These are phyloP conservation scores for Oedothorax gibbosus DNA, from an alignment of 1,140 invertebrate species.

Conservation along the genomic window DNA sequence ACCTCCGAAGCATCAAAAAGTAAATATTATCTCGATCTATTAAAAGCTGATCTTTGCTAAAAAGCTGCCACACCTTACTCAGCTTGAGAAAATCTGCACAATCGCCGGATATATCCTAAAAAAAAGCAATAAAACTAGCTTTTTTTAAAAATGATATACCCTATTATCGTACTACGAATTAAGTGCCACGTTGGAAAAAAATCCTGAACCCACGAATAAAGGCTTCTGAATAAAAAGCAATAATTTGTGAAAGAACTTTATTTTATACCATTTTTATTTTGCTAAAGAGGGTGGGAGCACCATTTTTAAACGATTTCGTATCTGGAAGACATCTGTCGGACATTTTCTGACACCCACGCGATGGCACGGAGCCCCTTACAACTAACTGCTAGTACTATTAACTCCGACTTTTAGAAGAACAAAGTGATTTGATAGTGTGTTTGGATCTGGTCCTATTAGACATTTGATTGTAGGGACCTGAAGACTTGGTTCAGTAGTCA, in stretches of 20 bases:
- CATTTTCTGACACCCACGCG: constrained; percentile 50
- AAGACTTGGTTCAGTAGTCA: no score
- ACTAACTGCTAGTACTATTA: not conserved
- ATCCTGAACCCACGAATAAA: constrained; percentile 26
- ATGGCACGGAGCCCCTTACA: constrained; percentile 26
- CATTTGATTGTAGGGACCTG: no score
- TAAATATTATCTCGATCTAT: constrained; percentile 14
- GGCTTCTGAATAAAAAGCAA: constrained; percentile 52
- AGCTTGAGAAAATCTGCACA: constrained; percentile 49
- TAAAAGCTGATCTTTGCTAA: constrained; percentile 18
- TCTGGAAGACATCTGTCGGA: constrained; percentile 53
- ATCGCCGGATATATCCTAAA: constrained; percentile 54
- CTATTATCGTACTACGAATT: constrained; percentile 35
- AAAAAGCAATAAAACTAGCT: constrained; percentile 11
- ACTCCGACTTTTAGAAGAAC: constrained; percentile 17
- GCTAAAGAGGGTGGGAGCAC: constrained; percentile 37
- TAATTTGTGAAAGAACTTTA: constrained; percentile 53
- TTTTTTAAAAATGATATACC: constrained; percentile 24
- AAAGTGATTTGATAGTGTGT: constrained; percentile 30
- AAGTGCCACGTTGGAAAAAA: constrained; percentile 27
- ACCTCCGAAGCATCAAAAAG: not conserved
- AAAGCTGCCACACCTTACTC: constrained; percentile 36
- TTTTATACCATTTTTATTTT: constrained; percentile 56
- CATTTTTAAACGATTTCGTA: constrained; percentile 47
- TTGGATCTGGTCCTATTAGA: constrained; percentile 17